Conservation (phyloP, 1,140 invertebrate species). For the Heterodera schachtii region DNA sequence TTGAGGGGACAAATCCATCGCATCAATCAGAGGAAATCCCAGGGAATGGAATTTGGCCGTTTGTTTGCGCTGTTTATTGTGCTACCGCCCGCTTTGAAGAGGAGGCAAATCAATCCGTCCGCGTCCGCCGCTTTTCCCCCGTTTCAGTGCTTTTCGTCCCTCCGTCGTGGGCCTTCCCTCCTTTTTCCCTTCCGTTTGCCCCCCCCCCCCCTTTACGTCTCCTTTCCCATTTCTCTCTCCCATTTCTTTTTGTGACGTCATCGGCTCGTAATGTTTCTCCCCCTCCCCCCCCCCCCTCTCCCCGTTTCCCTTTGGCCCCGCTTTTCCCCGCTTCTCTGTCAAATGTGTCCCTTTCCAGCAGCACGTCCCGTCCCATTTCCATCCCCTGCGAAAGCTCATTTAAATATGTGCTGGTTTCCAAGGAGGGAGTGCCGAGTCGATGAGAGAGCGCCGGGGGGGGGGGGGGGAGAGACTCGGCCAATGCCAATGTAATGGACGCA, state of each 20-base stretch:
- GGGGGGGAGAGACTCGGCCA: not conserved
- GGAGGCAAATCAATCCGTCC: not conserved
- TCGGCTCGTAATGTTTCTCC: not conserved
- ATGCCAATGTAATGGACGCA: slow-evolving; percentile 3
- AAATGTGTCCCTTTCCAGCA: not conserved
- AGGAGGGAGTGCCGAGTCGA: too few species aligned
- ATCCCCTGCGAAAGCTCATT: not conserved
- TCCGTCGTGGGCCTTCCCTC: not conserved
- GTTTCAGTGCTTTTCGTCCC: too few species aligned
- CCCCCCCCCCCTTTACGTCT: too few species aligned
- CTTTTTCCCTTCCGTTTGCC: not conserved
- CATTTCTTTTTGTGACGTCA: not conserved
- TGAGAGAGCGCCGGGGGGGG: too few species aligned
- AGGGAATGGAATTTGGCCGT: not conserved
- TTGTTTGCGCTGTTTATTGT: not conserved
- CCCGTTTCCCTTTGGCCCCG: not conserved
- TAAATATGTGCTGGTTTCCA: too few species aligned
- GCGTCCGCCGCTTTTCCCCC: too few species aligned
- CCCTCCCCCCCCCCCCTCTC: too few species aligned
- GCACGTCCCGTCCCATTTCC: slow-evolving; percentile 4
- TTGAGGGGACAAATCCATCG: too few species aligned
- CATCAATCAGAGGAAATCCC: too few species aligned
- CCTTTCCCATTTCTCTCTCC: too few species aligned
- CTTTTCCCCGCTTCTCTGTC: not conserved
- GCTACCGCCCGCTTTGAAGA: too few species aligned